Base-by-base conservation (phyloP, 1,140 invertebrate genomes). In the Eumaeus atala region DNA sequence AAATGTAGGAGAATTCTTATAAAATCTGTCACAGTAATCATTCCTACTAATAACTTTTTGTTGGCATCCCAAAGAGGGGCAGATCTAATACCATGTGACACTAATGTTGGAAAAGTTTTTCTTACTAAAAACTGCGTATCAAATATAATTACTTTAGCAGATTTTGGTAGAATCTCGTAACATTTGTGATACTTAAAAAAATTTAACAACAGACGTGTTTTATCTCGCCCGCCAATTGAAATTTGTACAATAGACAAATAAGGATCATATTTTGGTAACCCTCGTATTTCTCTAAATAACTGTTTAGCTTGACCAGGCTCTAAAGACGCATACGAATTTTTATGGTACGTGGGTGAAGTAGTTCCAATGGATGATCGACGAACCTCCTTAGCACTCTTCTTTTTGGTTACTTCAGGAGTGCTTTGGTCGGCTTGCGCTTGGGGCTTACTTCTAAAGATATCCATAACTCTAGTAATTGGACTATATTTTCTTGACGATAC, bases 121-220 rank as follows among this genome's bases (percentile, higher is more conserved):
- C 72, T 74, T n/a, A 87, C 84, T 52, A 75, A 72, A 70, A 87
- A 87, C 62, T 84, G 79, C 14, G 81, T 87, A 62, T 87, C 84
- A 63, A 87, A 87, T 66, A 87, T 84, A 53, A 87, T 87, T 18
- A 87, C 81, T 81, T 87, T 87, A 18, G 84, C 84, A 49, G 84
- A 87, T 63, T 87, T 87, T 36, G 84, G 84, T 56, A 87, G 68
- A 34, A 87, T 84, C 70, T 87, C 84, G 50, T 87, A 84, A 64
- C 84, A 87, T 66, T 84, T 84, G 59, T 87, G 84, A 61, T 85
- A 87, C 59, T 84, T 87, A 61, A 87, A 87, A 63, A 87, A 87
- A 66, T 87, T 87, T 59, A 87, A 70, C 58, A 87, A 67, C 21
- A 87, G 65, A 54, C 80, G 74, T n/a, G 84, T 84, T 66, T 87